A percentile compares a stretch with the other conserved stretches of the same genome.
Evolutionary conservation across 2,888 invertebrate species (phyloP).

Genomic region (Eilema caniola): DNA sequence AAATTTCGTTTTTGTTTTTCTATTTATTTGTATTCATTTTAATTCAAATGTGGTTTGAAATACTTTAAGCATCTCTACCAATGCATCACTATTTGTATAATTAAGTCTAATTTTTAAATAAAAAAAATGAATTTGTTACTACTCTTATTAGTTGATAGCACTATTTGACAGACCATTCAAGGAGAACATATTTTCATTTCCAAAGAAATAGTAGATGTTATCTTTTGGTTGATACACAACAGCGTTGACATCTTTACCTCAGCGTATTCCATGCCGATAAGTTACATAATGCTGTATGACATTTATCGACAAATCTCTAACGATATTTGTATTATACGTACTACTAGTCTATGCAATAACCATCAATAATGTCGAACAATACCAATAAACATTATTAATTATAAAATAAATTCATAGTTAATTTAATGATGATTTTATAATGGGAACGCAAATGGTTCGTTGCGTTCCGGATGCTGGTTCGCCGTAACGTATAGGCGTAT

Average conservation of each 20-base stretch:
- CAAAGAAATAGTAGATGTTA: background rate
- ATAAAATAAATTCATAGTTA: slow-evolving; percentile 35
- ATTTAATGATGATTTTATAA: slow-evolving; percentile 46
- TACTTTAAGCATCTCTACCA: background rate
- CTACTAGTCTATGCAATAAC: background rate
- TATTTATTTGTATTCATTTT: no score
- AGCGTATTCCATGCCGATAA: background rate
- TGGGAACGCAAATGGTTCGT: slow-evolving; percentile 43
- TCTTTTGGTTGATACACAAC: no score
- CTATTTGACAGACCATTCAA: background rate
- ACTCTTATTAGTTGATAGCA: background rate
- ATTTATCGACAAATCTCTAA: background rate
- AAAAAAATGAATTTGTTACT: background rate
- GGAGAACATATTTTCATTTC: background rate
- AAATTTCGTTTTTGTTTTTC: background rate
- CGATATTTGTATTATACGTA: background rate
- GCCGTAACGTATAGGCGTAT: slow-evolving; percentile 73
- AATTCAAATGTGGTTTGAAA: background rate
- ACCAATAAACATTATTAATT: slow-evolving; percentile 15
- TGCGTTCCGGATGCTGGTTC: slow-evolving; percentile 54
- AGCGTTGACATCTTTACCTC: background rate
- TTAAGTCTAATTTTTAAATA: background rate
- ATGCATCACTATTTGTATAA: background rate
- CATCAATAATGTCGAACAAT: slow-evolving; percentile 3
- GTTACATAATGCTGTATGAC: background rate